phyloP scores from a whole-genome alignment of 2,113 vertebrate species.

The Plecotus auritus region DNA sequence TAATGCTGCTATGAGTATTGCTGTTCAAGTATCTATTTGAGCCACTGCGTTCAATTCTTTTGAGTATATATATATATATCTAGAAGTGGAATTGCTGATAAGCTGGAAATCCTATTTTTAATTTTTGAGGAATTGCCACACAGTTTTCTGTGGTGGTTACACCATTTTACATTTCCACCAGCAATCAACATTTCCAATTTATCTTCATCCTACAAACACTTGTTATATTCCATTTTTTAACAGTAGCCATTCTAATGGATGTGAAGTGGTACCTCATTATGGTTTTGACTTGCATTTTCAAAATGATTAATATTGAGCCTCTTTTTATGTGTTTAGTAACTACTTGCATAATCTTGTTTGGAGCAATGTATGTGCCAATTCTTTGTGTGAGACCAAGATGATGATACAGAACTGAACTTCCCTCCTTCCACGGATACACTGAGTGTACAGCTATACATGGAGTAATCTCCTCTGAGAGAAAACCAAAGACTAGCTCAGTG shows the following conservation, averaged over 20 bases:
- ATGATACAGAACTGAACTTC: background rate
- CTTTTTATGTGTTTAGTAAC: background rate
- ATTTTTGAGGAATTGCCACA: background rate
- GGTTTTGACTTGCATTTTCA: slow-evolving; percentile 6
- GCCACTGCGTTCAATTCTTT: background rate
- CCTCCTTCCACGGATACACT: background rate
- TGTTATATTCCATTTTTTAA: background rate
- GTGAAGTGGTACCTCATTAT: background rate
- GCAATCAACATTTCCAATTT: background rate
- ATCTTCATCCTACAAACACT: background rate
- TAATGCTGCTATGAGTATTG: background rate
- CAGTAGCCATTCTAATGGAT: background rate
- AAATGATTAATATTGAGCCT: background rate
- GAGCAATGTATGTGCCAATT: background rate
- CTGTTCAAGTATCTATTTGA: background rate
- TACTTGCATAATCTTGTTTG: background rate
- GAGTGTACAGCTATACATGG: background rate
- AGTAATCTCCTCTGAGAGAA: background rate
- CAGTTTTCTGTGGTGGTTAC: background rate
- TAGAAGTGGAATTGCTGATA: background rate
- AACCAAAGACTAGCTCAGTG: background rate
- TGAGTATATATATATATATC: background rate
- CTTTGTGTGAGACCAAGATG: background rate
- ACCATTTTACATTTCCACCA: background rate
- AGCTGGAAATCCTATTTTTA: background rate